Evolutionary conservation across 2,888 invertebrate genomes (phyloP), one percentile per base, ranked within the genome.

Genomic region (Heteromurus nitidus): DNA sequence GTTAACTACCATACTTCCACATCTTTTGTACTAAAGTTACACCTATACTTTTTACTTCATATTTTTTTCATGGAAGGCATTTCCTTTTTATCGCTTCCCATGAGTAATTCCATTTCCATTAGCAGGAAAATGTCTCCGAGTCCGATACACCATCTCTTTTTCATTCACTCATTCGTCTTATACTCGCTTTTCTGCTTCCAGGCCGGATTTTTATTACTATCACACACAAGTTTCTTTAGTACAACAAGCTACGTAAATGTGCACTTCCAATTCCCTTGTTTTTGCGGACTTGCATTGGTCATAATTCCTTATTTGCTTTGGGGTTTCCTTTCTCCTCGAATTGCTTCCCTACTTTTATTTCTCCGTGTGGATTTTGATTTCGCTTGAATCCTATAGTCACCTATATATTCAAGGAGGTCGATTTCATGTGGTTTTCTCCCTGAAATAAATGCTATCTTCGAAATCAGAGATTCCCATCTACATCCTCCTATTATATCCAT

Each of bases 261-360:
- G 22, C 55, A 55, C 28, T 30, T 28, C 18, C 7, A n/a, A 9
- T 26, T n/a, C 28, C 30, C 24, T 55, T 9, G n/a, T 36, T 64
- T 47, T 26, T 28, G 13, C 36, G 42, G 44, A 64, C 42, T 24
- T 55, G 47, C 20, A 20, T 62, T 7, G 53, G 55, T 75, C 53
- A 75, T 75, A 67, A 75, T 65, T 75, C 58, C 55, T 67, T 67
- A 44, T 75, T 75, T 75, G 58, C 55, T 65, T 75, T 75, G n/a
- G 65, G 75, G 67, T 55, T 42, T 75, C 75, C 75, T 75, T 65
- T 36, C 64, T 20, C 47, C 65, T 1, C 31, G 22, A 67, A 36
- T 42, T 65, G 42, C 64, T 73, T 44, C 47, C 50, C 31, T 58
- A 64, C 44, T 65, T 74, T n/a, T 73, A 22, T 36, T 72, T 47